Percentiles rank a stretch among this genome's conserved stretches.
Conservation (phyloP, 35 echinoderm and acorn worm species). For the Anneissia japonica region DNA sequence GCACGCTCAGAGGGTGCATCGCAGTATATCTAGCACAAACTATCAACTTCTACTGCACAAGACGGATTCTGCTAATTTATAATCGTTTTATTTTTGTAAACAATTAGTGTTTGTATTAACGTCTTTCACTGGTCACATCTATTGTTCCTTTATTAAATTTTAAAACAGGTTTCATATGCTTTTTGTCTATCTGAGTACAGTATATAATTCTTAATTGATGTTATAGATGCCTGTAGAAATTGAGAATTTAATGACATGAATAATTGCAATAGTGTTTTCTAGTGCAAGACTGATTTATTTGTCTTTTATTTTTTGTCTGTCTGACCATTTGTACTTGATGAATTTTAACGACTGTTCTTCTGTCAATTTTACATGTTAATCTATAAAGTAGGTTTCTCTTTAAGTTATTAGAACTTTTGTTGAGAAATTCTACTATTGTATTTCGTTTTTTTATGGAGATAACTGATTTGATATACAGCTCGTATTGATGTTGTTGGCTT, state of each 20-base stretch:
- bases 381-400: not conserved
- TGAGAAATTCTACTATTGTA: not conserved
- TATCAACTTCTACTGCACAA: not conserved
- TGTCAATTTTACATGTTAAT: not conserved
- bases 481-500: not conserved
- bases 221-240: not conserved
- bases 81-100: not conserved
- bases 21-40: slow-evolving; percentile 1
- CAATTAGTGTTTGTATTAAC: not conserved
- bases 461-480: not conserved
- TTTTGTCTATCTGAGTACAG: not conserved
- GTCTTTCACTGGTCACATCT: not conserved
- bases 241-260: not conserved
- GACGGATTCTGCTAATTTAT: not conserved
- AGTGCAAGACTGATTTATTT: not conserved
- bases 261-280: not conserved
- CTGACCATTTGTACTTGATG: not conserved
- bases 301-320: not conserved
- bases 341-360: not conserved
- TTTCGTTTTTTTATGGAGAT: too few relatives aligned
- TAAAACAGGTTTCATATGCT: not conserved
- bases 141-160: not conserved
- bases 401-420: not conserved
- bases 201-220: not conserved
- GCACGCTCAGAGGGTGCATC: not conserved